Conservation (phyloP, 2,797 vertebrate genomes). For the Tarsius wallacei region DNA sequence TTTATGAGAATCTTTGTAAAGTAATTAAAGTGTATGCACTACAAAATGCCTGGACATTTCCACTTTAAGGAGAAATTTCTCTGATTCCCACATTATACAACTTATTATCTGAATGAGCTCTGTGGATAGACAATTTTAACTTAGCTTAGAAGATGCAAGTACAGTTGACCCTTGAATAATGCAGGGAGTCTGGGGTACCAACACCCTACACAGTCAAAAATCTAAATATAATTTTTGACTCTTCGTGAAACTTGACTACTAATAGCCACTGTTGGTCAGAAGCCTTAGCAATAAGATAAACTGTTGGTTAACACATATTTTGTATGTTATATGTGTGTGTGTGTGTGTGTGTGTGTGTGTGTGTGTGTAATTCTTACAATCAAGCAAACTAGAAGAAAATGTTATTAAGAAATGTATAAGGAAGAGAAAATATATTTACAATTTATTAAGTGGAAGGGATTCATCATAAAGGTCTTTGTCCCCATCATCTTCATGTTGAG, state of each 20-base stretch:
- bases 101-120: constrained; percentile 37
- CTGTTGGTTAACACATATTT: not conserved
- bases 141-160: constrained; percentile 16
- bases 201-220: not conserved
- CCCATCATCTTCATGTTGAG: not conserved
- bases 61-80: constrained; percentile 47
- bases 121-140: constrained; percentile 54
- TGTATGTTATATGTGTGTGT: not conserved
- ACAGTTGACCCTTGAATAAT: not conserved
- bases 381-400: not conserved
- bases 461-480: not conserved
- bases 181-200: not conserved
- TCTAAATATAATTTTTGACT: not conserved
- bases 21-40: constrained; percentile 30
- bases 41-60: not conserved
- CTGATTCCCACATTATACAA: constrained; percentile 43
- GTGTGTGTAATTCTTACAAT: not conserved
- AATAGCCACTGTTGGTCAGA: not conserved
- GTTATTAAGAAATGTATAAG: not conserved
- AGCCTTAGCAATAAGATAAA: not conserved
- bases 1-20: constrained; percentile 42
- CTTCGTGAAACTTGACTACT: not conserved
- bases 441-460: not conserved
- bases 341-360: too few relatives aligned
- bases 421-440: not conserved